Evolutionary conservation across 2,113 vertebrate species (phyloP), one percentile per base, ranked within the genome.

Genomic region (Phyllopteryx taeniolatus): DNA sequence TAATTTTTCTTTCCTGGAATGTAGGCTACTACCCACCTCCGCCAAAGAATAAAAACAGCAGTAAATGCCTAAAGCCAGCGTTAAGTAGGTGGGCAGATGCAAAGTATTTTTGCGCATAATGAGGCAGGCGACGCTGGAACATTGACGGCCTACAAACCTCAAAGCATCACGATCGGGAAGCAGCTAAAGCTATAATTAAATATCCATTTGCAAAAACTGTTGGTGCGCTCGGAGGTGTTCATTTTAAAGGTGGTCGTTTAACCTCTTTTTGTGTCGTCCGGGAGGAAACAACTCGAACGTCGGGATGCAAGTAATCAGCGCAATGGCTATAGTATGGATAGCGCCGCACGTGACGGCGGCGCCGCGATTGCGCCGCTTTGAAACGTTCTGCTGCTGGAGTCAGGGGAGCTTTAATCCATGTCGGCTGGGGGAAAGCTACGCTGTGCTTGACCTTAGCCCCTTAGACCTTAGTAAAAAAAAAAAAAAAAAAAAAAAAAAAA

Each of bases 141-240:
- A 60, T 5, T 33, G 57, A 5, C 27, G 31, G 57, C 57, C 12
- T 27, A 11, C 56, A 31, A 59, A 59, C 11, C n/a, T 61, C 59
- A 61, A 35, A 61, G 57, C 59, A 9, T 61, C 31, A n/a, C 49
- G 15, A 19, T 51, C 15, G 49, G 49, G 15, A 59, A 31, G 27
- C 56, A 6, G 27, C 14, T 7, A 8, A 61, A 35, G 59, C 31
- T 35, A 35, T 35, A 33, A 61, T 61, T 61, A 61, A 61, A 61
- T 60, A 60, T 61, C 31, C 59, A 61, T 61, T 61, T 61, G 14
- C 59, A 61, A 61, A 61, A 61, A 53, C 19, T 53, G 49, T 33
- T 19, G 14, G 5, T 14, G 59, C 59, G 31, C 59, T 35, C 2
- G 4, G 31, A 61, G 59, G 59, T 35, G 59, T 61, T 60, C 57